Percentiles rank a stretch among this genome's conserved stretches.
phyloP scores from a whole-genome alignment of 2,888 invertebrate species.

The Ectemnius cavifrons region DNA sequence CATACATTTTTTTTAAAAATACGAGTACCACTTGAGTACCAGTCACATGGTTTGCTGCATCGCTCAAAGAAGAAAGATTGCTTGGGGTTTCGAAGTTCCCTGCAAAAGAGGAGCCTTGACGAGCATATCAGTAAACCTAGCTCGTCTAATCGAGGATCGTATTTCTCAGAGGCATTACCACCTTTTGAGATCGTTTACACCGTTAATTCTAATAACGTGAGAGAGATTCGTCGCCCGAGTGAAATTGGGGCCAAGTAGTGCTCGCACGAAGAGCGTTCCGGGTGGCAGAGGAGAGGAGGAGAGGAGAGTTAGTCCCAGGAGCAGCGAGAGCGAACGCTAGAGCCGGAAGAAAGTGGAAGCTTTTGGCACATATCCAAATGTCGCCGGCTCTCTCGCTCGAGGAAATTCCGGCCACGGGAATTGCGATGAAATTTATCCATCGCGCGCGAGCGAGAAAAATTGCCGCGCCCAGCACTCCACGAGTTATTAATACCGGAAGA shows the following conservation, averaged over 20 bases:
- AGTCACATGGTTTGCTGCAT: too few species aligned
- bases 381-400: conserved; percentile 23
- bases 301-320: conserved; percentile 19
- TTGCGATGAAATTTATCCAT: conserved; percentile 40
- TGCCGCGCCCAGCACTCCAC: conserved; percentile 17
- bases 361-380: conserved; percentile 46
- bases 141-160: too few species aligned
- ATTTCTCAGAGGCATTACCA: too few species aligned
- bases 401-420: conserved; percentile 38
- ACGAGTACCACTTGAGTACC: too few species aligned
- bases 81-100: too few species aligned
- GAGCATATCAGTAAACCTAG: too few species aligned
- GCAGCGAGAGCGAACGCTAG: conserved; percentile 25
- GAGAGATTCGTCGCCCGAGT: neutral
- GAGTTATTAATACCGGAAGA: conserved; percentile 40
- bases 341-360: conserved; percentile 17
- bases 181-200: too few species aligned
- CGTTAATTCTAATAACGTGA: conserved; percentile 6
- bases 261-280: neutral
- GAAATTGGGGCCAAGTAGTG: conserved; percentile 3
- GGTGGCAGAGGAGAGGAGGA: neutral
- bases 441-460: conserved; percentile 33
- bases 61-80: too few species aligned
- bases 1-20: too few species aligned
- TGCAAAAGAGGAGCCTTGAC: too few species aligned